Percentiles rank a stretch among this genome's conserved stretches.
phyloP scores from a whole-genome alignment of 2,797 vertebrate species.

The Taeniopygia guttata region DNA sequence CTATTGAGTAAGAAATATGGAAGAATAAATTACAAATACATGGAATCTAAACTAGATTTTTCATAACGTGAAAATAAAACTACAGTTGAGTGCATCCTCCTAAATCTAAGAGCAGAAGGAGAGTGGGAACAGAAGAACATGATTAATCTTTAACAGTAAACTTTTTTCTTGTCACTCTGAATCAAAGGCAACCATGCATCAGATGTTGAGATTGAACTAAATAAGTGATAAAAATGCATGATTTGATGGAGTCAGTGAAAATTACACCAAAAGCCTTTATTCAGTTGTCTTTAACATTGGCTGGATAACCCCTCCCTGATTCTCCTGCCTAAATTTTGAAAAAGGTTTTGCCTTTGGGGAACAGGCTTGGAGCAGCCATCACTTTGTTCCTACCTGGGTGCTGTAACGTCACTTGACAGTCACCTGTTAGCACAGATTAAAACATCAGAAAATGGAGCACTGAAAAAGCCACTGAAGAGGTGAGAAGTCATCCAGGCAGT shows the following conservation, averaged over 20 bases:
- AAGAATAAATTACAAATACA: constrained; percentile 23
- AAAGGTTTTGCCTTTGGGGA: not conserved
- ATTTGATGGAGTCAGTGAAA: not conserved
- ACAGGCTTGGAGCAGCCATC: not conserved
- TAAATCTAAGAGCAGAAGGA: constrained; percentile 55
- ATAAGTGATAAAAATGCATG: constrained; percentile 16
- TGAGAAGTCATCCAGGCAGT: not conserved
- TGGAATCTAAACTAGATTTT: not conserved
- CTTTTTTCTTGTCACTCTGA: constrained; percentile 61
- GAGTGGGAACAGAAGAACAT: constrained; percentile 61
- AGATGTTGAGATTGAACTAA: constrained; percentile 43
- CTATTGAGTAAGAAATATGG: not conserved
- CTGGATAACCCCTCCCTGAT: not conserved
- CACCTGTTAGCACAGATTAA: not conserved
- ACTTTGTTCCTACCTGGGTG: not conserved
- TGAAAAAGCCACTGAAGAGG: not conserved
- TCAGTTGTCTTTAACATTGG: not conserved
- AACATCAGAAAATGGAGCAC: not conserved
- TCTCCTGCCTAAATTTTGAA: not conserved
- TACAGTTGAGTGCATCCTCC: constrained; percentile 3
- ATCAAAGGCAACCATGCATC: constrained; percentile 49
- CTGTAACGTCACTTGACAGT: not conserved
- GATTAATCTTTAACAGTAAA: constrained; percentile 66
- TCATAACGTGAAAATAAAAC: constrained; percentile 14
- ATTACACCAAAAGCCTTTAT: not conserved